phyloP scores from a whole-genome alignment of 1,140 invertebrate genomes.

The Drosophila pallidifrons region DNA sequence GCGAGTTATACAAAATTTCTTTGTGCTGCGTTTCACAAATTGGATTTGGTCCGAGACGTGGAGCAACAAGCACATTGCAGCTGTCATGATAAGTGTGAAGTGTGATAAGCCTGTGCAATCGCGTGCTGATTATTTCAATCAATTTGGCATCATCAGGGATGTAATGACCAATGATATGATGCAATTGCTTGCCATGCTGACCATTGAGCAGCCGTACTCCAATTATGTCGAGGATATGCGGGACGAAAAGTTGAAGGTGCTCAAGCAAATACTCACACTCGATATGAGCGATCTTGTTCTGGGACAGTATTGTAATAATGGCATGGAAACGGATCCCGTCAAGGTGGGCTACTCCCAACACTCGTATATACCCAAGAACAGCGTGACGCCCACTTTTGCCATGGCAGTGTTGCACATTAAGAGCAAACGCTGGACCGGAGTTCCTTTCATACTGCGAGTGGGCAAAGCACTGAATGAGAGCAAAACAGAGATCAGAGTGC shows the following conservation, averaged over 20 bases:
- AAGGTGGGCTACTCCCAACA: slow-evolving; percentile 69
- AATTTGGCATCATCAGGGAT: slow-evolving; percentile 65
- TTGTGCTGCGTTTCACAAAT: slow-evolving; percentile 62
- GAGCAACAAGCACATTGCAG: slow-evolving; percentile 53
- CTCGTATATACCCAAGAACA: slow-evolving; percentile 61
- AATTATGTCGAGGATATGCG: slow-evolving; percentile 59
- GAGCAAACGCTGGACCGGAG: slow-evolving; percentile 60
- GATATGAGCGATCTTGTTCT: slow-evolving; percentile 55
- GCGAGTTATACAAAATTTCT: slow-evolving; percentile 54
- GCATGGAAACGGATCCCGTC: slow-evolving; percentile 46
- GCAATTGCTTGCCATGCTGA: slow-evolving; percentile 55
- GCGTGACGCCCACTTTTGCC: slow-evolving; percentile 65
- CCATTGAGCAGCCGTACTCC: slow-evolving; percentile 63
- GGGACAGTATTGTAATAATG: slow-evolving; percentile 65
- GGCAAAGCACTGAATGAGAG: slow-evolving; percentile 64
- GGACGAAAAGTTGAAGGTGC: slow-evolving; percentile 49
- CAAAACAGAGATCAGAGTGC: slow-evolving; percentile 65
- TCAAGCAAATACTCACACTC: slow-evolving; percentile 48
- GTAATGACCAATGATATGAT: slow-evolving; percentile 72
- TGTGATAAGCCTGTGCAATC: slow-evolving; percentile 44
- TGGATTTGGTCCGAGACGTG: slow-evolving; percentile 61
- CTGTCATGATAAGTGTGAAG: slow-evolving; percentile 70
- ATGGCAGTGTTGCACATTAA: slow-evolving; percentile 49
- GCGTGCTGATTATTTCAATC: slow-evolving; percentile 60
- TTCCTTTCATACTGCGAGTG: slow-evolving; percentile 68